phyloP scores from a whole-genome alignment of 2,113 vertebrate genomes.

The Tenrec ecaudatus region DNA sequence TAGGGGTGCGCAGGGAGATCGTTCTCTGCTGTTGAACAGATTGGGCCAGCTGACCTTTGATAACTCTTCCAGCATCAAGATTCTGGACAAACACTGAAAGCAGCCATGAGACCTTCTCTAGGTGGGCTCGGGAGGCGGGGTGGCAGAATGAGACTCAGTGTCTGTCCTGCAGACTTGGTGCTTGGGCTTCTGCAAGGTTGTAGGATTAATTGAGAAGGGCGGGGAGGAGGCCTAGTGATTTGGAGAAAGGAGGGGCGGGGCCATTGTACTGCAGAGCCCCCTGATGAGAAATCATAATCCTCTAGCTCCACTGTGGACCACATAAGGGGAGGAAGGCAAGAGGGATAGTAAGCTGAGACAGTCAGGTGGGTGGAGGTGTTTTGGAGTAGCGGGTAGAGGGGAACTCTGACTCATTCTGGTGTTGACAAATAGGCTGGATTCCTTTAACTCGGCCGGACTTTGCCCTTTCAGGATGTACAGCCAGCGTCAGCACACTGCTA shows the following conservation, averaged over 20 bases:
- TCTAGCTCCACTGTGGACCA: not conserved
- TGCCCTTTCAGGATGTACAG: slow-evolving; percentile 74
- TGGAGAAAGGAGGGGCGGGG: not conserved
- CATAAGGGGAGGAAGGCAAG: not conserved
- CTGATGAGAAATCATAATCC: slow-evolving; percentile 51
- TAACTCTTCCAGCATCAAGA: not conserved
- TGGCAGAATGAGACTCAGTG: not conserved
- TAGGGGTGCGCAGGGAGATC: not conserved
- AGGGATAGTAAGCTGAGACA: not conserved
- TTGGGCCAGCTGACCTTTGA: not conserved
- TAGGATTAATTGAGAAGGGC: not conserved
- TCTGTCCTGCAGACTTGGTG: not conserved
- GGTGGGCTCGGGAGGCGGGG: not conserved
- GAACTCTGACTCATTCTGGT: slow-evolving; percentile 40
- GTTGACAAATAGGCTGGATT: slow-evolving; percentile 78
- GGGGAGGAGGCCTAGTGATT: not conserved
- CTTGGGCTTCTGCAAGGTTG: not conserved
- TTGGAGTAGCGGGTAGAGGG: not conserved
- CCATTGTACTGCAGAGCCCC: not conserved
- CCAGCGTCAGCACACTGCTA: slow-evolving; percentile 69
- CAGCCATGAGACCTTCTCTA: not conserved
- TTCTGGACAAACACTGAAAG: not conserved
- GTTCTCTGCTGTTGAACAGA: not conserved
- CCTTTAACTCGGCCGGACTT: slow-evolving; percentile 74
- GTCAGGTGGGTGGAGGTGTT: too few species aligned